These are phyloP conservation scores for Thereuonema tuberculata DNA, from an alignment of 1,140 invertebrate species.

Conservation along the genomic window DNA sequence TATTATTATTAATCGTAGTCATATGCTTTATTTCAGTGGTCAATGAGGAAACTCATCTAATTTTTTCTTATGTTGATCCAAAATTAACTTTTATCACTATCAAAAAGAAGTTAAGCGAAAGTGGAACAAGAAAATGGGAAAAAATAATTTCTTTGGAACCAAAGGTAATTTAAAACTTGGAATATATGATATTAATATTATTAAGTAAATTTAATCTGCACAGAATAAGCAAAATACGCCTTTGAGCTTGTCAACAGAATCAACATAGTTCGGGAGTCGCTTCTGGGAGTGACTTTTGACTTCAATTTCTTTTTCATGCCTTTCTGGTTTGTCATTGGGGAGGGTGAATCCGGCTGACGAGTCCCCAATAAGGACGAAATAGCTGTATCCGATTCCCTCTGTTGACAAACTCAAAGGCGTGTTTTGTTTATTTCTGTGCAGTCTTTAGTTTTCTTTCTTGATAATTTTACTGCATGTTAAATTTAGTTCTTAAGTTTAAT, in stretches of 20 bases:
- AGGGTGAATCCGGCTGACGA: too few species aligned
- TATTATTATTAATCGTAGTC: too few species aligned
- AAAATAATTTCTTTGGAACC: constrained; percentile 45
- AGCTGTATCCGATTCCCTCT: too few species aligned
- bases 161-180: constrained; percentile 25
- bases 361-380: too few species aligned
- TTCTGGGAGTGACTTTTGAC: neutral
- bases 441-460: too few species aligned
- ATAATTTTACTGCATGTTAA: too few species aligned
- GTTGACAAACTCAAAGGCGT: too few species aligned
- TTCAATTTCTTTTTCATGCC: too few species aligned
- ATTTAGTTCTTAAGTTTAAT: neutral
- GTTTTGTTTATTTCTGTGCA: too few species aligned
- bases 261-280: neutral
- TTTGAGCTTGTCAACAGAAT: neutral
- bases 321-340: too few species aligned
- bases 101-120: constrained; percentile 35
- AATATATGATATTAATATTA: neutral
- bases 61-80: constrained; percentile 50
- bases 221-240: constrained; percentile 3
- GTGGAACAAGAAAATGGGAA: constrained; percentile 38
- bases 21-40: constrained; percentile 36
- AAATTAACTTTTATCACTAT: constrained; percentile 49
- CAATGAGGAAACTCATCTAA: constrained; percentile 45
- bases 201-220: neutral